Evolutionary conservation across 2,113 vertebrate genomes (phyloP).

Genomic region (Spea multiplicata): DNA sequence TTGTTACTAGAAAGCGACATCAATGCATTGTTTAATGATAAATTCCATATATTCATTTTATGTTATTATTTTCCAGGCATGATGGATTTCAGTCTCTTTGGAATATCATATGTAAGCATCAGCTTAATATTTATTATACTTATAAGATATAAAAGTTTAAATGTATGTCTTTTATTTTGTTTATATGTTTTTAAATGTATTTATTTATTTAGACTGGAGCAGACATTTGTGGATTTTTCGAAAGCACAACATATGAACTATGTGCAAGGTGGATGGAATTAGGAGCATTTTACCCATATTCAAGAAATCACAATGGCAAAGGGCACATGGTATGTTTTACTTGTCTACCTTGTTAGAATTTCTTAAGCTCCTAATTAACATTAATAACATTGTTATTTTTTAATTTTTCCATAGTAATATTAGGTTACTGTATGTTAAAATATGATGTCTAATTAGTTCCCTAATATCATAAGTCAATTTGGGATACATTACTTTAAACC

Average conservation of each 20-base stretch:
- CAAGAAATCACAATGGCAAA: conserved; percentile 83
- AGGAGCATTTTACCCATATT: conserved; percentile 86
- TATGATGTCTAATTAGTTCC: no score
- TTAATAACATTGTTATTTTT: no score
- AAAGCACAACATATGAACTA: conserved; percentile 69
- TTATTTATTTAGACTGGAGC: conserved; percentile 74
- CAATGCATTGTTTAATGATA: no score
- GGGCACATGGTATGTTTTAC: conserved; percentile 65
- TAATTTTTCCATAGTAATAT: no score
- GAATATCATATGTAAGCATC: conserved; percentile 84
- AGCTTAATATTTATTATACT: not conserved
- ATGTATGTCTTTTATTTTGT: conserved; percentile 23
- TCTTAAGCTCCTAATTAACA: no score
- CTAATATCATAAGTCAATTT: no score
- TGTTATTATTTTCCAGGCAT: conserved; percentile 71
- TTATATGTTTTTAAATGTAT: not conserved
- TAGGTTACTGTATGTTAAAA: no score
- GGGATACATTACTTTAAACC: no score
- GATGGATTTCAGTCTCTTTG: conserved; percentile 95
- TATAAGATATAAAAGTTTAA: not conserved
- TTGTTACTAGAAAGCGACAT: no score
- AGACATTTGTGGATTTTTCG: conserved; percentile 91
- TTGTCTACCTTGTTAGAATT: not conserved
- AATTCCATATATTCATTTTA: not conserved
- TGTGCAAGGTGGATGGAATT: conserved; percentile 86